phyloP scores from a whole-genome alignment of 1,140 invertebrate species.

The Drosophila nikananu region DNA sequence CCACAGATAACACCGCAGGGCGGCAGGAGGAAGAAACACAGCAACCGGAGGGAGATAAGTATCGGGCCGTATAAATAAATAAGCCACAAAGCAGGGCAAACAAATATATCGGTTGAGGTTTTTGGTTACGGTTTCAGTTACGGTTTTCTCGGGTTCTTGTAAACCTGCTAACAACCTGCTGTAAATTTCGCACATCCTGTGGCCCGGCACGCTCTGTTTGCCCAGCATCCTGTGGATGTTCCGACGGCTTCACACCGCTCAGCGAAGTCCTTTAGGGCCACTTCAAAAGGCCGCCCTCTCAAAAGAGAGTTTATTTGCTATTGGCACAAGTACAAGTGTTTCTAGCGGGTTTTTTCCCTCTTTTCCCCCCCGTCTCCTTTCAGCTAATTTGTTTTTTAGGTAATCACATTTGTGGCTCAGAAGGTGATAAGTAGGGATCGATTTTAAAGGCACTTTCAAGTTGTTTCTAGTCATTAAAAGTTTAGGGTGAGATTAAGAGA shows the following conservation, averaged over 20 bases:
- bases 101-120: constrained; percentile 23
- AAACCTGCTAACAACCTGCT: constrained; percentile 52
- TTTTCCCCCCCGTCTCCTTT: not conserved
- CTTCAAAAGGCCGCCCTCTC: constrained; percentile 42
- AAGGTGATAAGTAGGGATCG: constrained; percentile 46
- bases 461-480: constrained; percentile 24
- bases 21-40: constrained; percentile 5
- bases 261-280: constrained; percentile 58
- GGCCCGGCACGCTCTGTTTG: constrained; percentile 67
- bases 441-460: constrained; percentile 30
- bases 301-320: constrained; percentile 12
- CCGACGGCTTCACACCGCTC: constrained; percentile 51
- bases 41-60: constrained; percentile 54
- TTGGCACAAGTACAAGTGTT: constrained; percentile 53
- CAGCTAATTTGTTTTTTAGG: constrained; percentile 58
- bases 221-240: constrained; percentile 22
- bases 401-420: constrained; percentile 54
- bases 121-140: constrained; percentile 1
- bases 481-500: constrained; percentile 31
- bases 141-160: constrained; percentile 3
- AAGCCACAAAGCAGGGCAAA: constrained; percentile 44
- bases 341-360: constrained; percentile 1
- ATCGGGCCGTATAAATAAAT: constrained; percentile 66
- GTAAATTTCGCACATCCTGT: constrained; percentile 68
- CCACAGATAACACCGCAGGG: constrained; percentile 50